Conservation (phyloP, 1,140 invertebrate species). For the Cyrtorhinus lividipennis region DNA sequence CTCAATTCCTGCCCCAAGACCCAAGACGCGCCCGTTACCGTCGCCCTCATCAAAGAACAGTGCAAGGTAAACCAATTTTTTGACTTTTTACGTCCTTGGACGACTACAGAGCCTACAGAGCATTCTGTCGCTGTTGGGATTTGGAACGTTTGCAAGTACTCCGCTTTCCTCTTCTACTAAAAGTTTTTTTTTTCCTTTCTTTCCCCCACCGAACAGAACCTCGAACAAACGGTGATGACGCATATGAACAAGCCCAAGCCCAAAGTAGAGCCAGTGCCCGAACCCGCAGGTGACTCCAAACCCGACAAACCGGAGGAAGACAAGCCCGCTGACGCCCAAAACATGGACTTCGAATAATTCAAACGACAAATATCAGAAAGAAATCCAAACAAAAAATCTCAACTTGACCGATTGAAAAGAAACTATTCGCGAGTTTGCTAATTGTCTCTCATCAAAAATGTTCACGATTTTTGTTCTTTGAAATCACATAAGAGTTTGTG, state of each 20-base stretch:
- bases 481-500: too few species aligned
- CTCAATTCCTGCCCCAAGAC: slow-evolving; percentile 43
- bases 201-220: slow-evolving; percentile 40
- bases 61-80: slow-evolving; percentile 47
- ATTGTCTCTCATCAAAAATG: too few species aligned
- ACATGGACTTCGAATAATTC: slow-evolving; percentile 35
- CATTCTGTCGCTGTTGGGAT: neutral
- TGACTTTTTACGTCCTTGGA: neutral
- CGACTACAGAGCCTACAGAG: neutral
- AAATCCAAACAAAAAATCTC: too few species aligned
- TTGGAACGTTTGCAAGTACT: neutral
- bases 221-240: slow-evolving; percentile 52
- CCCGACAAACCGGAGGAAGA: slow-evolving; percentile 24
- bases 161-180: neutral
- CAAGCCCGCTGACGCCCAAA: slow-evolving; percentile 34
- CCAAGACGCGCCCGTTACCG: slow-evolving; percentile 52
- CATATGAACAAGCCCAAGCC: slow-evolving; percentile 78
- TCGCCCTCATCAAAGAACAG: slow-evolving; percentile 58
- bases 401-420: too few species aligned
- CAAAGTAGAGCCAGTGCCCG: slow-evolving; percentile 39
- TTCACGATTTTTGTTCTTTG: too few species aligned
- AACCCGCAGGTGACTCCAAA: slow-evolving; percentile 30
- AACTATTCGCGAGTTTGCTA: too few species aligned
- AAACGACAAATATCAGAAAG: too few species aligned
- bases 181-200: slow-evolving; percentile 8